These are phyloP conservation scores for Sinopyrophorus schimmeli DNA, from an alignment of 2,888 invertebrate species.

Conservation along the genomic window DNA sequence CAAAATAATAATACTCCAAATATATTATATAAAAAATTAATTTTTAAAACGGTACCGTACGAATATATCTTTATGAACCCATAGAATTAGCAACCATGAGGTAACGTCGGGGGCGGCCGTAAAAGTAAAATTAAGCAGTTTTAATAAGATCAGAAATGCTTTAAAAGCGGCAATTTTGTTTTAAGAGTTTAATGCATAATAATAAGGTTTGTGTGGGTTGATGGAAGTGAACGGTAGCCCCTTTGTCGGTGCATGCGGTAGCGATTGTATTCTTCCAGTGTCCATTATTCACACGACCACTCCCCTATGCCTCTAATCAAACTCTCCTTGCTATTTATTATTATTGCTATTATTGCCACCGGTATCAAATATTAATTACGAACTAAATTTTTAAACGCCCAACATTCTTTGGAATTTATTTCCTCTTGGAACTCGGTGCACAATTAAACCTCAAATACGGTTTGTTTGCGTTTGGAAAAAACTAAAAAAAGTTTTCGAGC, in stretches of 20 bases:
- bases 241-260: slow-evolving; percentile 20
- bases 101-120: too few species aligned
- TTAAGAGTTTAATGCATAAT: slow-evolving; percentile 23
- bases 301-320: slow-evolving; percentile 31
- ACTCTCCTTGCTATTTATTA: slow-evolving; percentile 32
- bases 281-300: slow-evolving; percentile 34
- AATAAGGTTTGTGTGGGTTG: slow-evolving; percentile 25
- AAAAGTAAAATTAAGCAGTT: too few species aligned
- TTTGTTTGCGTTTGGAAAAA: neutral
- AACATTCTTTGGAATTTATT: slow-evolving; percentile 4
- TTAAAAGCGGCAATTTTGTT: too few species aligned
- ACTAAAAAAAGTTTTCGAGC: slow-evolving; percentile 1
- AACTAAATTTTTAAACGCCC: slow-evolving; percentile 18
- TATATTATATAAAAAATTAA: too few species aligned
- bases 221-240: slow-evolving; percentile 22
- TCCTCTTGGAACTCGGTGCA: neutral
- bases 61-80: too few species aligned
- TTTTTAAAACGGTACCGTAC: too few species aligned
- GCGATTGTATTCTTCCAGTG: slow-evolving; percentile 31
- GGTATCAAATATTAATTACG: slow-evolving; percentile 33
- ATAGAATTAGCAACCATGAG: too few species aligned
- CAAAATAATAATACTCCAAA: too few species aligned
- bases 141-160: too few species aligned
- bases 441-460: neutral
- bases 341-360: slow-evolving; percentile 32